Conservation (phyloP, 2,113 vertebrate species). For the Ictalurus furcatus region DNA sequence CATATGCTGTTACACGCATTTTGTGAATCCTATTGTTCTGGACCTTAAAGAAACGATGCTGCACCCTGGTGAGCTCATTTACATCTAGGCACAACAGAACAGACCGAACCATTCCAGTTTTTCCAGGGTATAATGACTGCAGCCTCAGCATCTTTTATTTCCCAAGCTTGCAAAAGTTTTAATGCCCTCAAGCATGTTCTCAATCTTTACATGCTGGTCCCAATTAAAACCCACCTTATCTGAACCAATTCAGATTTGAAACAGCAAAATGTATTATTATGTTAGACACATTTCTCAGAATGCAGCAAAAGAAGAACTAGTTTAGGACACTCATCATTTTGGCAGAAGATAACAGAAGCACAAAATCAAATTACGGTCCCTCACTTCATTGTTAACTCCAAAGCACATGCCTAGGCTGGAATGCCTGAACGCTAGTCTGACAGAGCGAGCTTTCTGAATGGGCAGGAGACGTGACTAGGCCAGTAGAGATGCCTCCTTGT, state of each 20-base stretch:
- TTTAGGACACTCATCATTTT: neutral
- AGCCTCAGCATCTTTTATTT: neutral
- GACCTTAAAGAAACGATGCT: neutral
- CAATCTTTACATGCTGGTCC: neutral
- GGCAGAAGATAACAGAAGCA: neutral
- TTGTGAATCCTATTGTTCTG: slow-evolving; percentile 21
- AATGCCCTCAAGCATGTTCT: neutral
- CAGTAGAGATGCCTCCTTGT: neutral
- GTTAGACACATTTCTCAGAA: neutral
- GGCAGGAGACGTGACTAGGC: neutral
- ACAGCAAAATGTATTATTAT: neutral
- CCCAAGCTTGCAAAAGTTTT: neutral
- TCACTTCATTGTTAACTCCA: neutral
- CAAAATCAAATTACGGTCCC: neutral
- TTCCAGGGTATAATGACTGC: neutral
- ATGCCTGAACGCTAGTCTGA: neutral
- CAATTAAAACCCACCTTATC: neutral
- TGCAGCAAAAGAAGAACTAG: neutral
- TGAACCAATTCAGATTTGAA: too few species aligned
- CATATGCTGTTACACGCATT: neutral
- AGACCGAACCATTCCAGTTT: neutral
- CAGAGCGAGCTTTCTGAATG: neutral
- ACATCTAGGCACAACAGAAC: neutral
- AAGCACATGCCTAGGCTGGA: neutral
- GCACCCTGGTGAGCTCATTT: neutral